These are phyloP conservation scores for Drosophila incognita DNA, from an alignment of 2,888 invertebrate genomes.

Conservation along the genomic window DNA sequence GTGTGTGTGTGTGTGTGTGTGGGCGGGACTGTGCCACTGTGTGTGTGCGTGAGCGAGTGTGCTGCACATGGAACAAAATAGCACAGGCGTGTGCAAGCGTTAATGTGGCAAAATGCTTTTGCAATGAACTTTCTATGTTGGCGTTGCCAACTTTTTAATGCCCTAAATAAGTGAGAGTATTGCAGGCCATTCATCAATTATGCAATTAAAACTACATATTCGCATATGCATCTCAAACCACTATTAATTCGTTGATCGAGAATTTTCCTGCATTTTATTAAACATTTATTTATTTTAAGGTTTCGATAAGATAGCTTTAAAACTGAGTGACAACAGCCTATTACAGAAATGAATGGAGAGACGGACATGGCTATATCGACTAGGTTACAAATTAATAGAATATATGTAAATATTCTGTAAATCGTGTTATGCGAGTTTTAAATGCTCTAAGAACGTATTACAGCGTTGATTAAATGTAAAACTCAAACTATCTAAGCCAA, in stretches of 20 bases:
- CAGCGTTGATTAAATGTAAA: not conserved
- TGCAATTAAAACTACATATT: not conserved
- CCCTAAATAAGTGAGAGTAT: conserved; percentile 1
- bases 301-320: too few relatives aligned
- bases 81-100: conserved; percentile 77
- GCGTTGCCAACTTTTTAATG: conserved; percentile 32
- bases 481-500: not conserved
- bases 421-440: not conserved
- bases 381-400: too few relatives aligned
- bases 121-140: conserved; percentile 58
- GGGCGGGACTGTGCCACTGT: conserved; percentile 6
- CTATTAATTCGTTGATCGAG: not conserved
- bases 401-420: too few relatives aligned
- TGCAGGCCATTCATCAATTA: not conserved
- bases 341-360: too few relatives aligned
- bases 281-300: not conserved
- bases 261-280: not conserved
- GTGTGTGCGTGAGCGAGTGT: conserved; percentile 6
- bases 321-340: too few relatives aligned
- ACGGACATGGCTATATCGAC: too few relatives aligned
- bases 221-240: not conserved
- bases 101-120: conserved; percentile 78
- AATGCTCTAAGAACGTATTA: too few relatives aligned
- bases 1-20: conserved; percentile 29
- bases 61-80: conserved; percentile 62